Base-by-base conservation (phyloP, 2,888 invertebrate genomes). In the Pteria penguin region DNA sequence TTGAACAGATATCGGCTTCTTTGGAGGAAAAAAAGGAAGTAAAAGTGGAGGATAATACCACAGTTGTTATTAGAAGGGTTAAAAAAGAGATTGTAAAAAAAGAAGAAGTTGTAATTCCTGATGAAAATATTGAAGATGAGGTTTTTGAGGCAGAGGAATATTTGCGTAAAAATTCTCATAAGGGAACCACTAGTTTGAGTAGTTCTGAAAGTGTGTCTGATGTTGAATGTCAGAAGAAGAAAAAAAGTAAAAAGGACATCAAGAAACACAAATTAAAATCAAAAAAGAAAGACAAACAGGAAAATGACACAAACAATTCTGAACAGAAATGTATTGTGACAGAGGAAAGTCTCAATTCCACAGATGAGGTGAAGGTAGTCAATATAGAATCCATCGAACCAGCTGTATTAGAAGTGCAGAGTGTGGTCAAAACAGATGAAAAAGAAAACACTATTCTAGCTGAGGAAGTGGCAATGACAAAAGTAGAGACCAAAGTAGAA, bases 61-160 rank as follows among this genome's bases (percentile, higher is more conserved):
- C 58, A n/a, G 22, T 26, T 4, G 45, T 45, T 45, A 18, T 45
- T 45, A 8, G 45, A 18, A 45, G 45, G 18, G 45, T 45, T 8
- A 45, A 45, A 31, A 26, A 65, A 33, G 27, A 33, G 29, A 5
- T 11, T 24, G 45, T 36, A 22, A 52, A 61, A 36, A 57, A 63
- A 45, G 2, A 32, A n/a, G 29, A 22, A 8, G 54, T n/a, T 18
- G 29, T 73, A 33, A 54, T 70, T 58, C 62, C 62, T 58, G 69
- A 72, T 63, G 72, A 72, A 45, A 69, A 58, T 45, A 72, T 72
- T 33, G 76, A 76, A 52, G 72, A 76, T 57, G 76, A 76, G 58
- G 72, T 72, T 32, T 72, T 76, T 32, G 66, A 45, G 27, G 26
- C 54, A 29, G 70, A 60, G 2, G 63, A 58, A 54, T 66, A 32